Evolutionary conservation across 2,113 vertebrate species (phyloP).

Genomic region (Anarhynchus alexandrinus): DNA sequence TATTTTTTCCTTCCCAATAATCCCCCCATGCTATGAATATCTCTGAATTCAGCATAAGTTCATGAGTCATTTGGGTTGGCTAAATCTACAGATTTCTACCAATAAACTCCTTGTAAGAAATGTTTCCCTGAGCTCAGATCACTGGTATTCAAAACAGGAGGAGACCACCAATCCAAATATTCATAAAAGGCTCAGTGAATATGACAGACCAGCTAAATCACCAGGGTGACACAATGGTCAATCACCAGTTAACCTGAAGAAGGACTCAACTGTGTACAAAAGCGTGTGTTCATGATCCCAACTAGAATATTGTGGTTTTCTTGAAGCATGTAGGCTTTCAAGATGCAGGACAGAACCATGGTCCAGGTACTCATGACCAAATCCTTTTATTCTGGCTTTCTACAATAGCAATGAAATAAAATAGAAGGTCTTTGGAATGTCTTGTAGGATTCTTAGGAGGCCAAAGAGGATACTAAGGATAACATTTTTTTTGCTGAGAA

Average conservation of each 20-base stretch:
- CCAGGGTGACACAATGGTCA: no score
- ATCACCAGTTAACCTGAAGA: neutral
- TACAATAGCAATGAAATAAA: neutral
- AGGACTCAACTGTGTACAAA: neutral
- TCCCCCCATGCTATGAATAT: neutral
- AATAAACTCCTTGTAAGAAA: neutral
- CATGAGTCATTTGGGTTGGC: neutral
- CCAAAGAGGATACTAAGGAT: neutral
- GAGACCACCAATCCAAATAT: neutral
- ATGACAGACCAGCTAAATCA: neutral
- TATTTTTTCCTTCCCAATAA: neutral
- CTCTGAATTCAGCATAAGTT: neutral
- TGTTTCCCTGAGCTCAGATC: neutral
- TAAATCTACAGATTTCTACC: neutral
- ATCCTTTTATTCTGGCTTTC: neutral
- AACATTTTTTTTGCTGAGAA: neutral
- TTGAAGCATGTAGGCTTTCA: neutral
- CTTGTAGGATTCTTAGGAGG: neutral
- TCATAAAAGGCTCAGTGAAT: neutral
- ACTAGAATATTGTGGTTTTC: neutral
- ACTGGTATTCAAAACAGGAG: neutral
- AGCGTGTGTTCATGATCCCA: neutral
- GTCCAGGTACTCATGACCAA: neutral
- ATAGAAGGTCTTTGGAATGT: neutral
- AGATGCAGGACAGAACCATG: neutral